phyloP scores from a whole-genome alignment of 23 tunicate genomes.

The Ascidia mentula region DNA sequence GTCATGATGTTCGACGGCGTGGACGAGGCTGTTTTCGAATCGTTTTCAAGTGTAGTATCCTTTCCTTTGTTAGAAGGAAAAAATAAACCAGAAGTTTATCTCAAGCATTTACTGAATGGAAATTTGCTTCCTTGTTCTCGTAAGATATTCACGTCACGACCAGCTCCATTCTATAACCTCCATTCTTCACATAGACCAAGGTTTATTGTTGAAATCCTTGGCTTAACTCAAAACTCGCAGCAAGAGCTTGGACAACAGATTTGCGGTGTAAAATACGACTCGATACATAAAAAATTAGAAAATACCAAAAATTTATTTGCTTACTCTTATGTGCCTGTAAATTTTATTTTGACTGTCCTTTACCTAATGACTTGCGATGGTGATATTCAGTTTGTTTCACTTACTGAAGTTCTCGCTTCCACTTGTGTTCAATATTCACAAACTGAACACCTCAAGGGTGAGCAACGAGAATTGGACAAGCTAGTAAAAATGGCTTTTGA shows the following conservation, averaged over 20 bases:
- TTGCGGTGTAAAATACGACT: not conserved
- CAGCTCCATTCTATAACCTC: not conserved
- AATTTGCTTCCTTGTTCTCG: slow-evolving; percentile 4
- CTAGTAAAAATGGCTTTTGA: not conserved
- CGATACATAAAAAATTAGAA: not conserved
- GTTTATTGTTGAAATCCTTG: not conserved
- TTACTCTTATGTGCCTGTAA: not conserved
- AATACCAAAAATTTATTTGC: not conserved
- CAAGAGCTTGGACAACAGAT: not conserved
- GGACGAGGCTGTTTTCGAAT: not conserved
- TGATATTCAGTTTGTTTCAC: slow-evolving; percentile 6
- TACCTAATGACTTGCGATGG: not conserved
- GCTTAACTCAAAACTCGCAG: not conserved
- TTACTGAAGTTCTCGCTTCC: not conserved
- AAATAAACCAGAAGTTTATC: not conserved
- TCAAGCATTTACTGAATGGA: not conserved
- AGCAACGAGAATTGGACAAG: not conserved
- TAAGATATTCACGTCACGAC: not conserved
- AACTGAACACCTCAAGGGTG: not conserved
- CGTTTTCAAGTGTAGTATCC: not conserved
- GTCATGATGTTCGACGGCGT: not conserved
- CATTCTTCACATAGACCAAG: not conserved
- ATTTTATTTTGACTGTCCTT: not conserved
- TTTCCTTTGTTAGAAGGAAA: not conserved
- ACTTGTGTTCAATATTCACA: not conserved